Evolutionary conservation across 2,888 invertebrate genomes (phyloP), one percentile per base, ranked within the genome.

Genomic region (Philaethria dido): DNA sequence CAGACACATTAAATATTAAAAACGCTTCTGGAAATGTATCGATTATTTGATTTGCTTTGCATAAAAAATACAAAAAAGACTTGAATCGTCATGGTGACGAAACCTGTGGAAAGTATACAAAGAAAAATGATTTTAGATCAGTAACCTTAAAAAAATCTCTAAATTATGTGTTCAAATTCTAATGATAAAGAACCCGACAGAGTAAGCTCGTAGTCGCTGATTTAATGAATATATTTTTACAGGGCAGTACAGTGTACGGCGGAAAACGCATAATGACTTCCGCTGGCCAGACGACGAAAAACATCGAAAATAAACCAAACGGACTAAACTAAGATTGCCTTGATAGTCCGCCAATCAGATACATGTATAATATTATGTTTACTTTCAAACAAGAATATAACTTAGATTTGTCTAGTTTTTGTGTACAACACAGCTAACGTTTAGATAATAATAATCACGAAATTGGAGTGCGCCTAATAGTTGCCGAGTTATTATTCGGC

Each of bases 231-330:
- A 88, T 75, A 87, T 88, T 89, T 88, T 88, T 84, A 88, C 87
- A 86, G 84, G 82, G 80, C 85, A 85, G 81, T 84, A 88, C 84
- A 80, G 76, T 78, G 82, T 76, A 79, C 85, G 81, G 81, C 89
- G 89, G 89, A 88, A 89, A 92, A 84, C 85, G 92, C 85, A 91
- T 92, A 92, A 92, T 91, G 87, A 92, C 84, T 91, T 92, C 91
- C 91, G 89, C 78, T 83, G 81, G 79, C 69, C 80, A 79, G 81
- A 81, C 84, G 80, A 80, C 83, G 83, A 87, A 86, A 86, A 88
- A 85, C 84, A 83, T 83, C 82, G 74, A 88, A 88, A 88, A 86
- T 85, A 87, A 87, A 88, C 85, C 78, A 71, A 78, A 64, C 71
- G 62, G 69, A 72, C 72, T 71, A 73, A 73, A 72, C 72, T 71